Evolutionary conservation across 2,888 invertebrate species (phyloP).

Genomic region (Tuta absoluta): DNA sequence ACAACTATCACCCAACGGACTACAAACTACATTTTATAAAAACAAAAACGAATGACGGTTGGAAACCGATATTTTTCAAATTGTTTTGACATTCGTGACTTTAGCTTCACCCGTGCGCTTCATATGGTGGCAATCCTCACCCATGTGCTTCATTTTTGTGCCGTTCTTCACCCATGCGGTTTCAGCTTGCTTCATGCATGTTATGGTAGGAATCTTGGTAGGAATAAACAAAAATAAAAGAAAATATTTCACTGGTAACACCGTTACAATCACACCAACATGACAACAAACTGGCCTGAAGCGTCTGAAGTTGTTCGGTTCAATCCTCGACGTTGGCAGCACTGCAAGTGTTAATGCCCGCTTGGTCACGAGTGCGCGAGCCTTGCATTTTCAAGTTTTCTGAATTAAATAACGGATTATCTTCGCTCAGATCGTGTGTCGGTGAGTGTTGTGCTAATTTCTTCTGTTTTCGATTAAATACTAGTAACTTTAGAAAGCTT

Average conservation of each 20-base stretch:
- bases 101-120: neutral
- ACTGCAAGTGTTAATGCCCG: slow-evolving; percentile 72
- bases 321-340: slow-evolving; percentile 57
- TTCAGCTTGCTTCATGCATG: no score
- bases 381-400: slow-evolving; percentile 50
- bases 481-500: slow-evolving; percentile 11
- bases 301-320: slow-evolving; percentile 31
- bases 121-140: neutral
- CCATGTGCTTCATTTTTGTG: neutral
- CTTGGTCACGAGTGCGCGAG: slow-evolving; percentile 71
- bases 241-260: slow-evolving; percentile 29
- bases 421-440: slow-evolving; percentile 41
- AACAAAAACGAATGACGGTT: slow-evolving; percentile 31
- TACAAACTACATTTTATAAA: slow-evolving; percentile 30
- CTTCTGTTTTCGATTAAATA: slow-evolving; percentile 19
- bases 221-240: neutral
- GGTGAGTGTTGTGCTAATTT: slow-evolving; percentile 45
- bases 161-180: neutral
- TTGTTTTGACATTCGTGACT: slow-evolving; percentile 17
- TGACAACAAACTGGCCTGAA: slow-evolving; percentile 35
- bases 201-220: no score
- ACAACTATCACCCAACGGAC: slow-evolving; percentile 1
- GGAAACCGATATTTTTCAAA: slow-evolving; percentile 32
- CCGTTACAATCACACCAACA: slow-evolving; percentile 35
- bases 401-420: slow-evolving; percentile 49